These are phyloP conservation scores for Caenorhabditis panamensis DNA, from an alignment of 2,888 invertebrate species.

Conservation along the genomic window DNA sequence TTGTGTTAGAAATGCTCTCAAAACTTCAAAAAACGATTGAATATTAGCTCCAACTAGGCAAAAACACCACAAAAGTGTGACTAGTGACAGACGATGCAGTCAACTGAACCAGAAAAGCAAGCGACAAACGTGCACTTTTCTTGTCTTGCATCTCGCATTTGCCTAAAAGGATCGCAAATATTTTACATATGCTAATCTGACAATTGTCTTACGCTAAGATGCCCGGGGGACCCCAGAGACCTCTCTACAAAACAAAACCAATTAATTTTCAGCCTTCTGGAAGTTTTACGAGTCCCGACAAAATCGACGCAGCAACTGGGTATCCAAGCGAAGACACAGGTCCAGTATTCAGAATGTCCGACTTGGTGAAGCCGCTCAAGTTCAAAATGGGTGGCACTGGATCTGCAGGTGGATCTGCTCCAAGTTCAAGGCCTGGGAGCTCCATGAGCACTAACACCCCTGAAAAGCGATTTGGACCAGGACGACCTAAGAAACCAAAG, in stretches of 20 bases:
- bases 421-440: conserved; percentile 28
- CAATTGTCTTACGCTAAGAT: no score
- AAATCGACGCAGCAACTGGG: not conserved
- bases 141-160: no score
- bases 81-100: not conserved
- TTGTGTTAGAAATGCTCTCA: no score
- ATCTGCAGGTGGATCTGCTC: conserved; percentile 13
- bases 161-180: not conserved
- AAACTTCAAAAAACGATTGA: no score
- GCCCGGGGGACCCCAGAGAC: no score
- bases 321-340: conserved; percentile 26
- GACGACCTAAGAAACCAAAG: conserved; percentile 43
- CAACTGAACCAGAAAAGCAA: not conserved
- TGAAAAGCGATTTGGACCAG: conserved; percentile 21
- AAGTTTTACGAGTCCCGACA: not conserved
- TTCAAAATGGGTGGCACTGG: conserved; percentile 4
- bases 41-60: no score
- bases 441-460: conserved; percentile 4
- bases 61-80: no score
- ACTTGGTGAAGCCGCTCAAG: conserved; percentile 26
- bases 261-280: not conserved
- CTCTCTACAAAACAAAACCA: no score
- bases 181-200: conserved; percentile 8
- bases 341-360: conserved; percentile 40
- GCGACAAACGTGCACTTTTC: not conserved